Base-by-base conservation (phyloP, 2,113 vertebrate species). In the Rutilus rutilus region DNA sequence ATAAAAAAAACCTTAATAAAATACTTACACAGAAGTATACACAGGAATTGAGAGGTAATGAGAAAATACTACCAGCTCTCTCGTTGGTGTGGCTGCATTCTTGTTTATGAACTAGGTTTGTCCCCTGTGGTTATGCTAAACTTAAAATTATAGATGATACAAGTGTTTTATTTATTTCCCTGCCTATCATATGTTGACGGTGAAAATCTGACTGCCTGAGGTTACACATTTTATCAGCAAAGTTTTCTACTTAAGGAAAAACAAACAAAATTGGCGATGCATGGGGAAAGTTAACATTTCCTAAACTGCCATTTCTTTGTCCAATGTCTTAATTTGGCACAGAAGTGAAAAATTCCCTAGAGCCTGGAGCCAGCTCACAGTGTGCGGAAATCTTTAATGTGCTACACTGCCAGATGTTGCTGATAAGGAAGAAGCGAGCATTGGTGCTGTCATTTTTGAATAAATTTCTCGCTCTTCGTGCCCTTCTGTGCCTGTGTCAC, bases 401-500 rank as follows among this genome's bases (percentile, higher is more conserved):
- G 21, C 33, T 80, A 79, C 86, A 81, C 36, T 89, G 90, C 91
- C 92, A 94, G 92, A 93, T 93, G 93, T 85, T 85, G 88, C 89
- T 86, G 88, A 87, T 91, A 88, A 92, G 91, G 89, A 88, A 73
- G 85, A 85, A 85, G 89, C 30, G 11, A 90, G 90, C 89, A 73
- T 88, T 87, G 88, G 86, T 85, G 88, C 91, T 88, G 91, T 89
- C 83, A 78, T 88, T 91, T 91, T 81, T 78, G 57, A 85, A 78
- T 83, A 86, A 25, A 89, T 86, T 90, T 86, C 50, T 76, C 86
- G 82, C 60, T 81, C 92, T 92, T 91, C 89, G 92, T 93, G 92
- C 89, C 87, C 89, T 78, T 83, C 50, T 87, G 92, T 94, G 92
- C 27, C 88, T 92, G 92, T 91, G 91, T 91, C 90, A 86, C 50